These are phyloP conservation scores for Catharus ustulatus DNA, from an alignment of 2,797 vertebrate species.

Conservation along the genomic window DNA sequence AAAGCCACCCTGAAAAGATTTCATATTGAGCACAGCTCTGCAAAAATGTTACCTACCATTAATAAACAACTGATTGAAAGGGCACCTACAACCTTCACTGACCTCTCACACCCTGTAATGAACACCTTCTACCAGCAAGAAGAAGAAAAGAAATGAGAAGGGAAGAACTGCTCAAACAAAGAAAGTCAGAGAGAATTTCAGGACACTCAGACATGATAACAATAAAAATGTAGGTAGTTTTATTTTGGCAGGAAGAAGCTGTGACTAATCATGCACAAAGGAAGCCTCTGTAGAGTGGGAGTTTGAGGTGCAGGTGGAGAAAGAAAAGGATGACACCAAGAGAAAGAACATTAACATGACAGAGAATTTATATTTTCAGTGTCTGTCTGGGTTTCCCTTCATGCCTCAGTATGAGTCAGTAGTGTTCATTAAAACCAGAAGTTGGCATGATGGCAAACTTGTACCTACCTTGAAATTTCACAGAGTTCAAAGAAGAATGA, in stretches of 20 bases:
- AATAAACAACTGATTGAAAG: neutral
- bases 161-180: neutral
- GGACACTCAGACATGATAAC: neutral
- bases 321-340: neutral
- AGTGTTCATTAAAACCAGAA: neutral
- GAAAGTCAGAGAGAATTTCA: neutral
- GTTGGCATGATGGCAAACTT: neutral
- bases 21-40: neutral
- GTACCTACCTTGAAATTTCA: neutral
- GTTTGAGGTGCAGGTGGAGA: neutral
- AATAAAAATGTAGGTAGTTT: neutral
- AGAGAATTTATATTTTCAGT: neutral
- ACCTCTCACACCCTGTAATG: neutral
- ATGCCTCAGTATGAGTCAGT: neutral
- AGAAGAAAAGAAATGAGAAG: neutral
- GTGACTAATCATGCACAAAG: constrained; percentile 6
- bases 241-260: constrained; percentile 14
- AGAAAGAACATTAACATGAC: neutral
- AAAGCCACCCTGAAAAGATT: neutral
- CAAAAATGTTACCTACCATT: neutral
- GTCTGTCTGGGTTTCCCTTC: neutral
- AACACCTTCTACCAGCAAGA: neutral
- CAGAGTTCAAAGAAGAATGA: neutral
- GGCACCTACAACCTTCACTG: neutral
- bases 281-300: neutral